These are phyloP conservation scores for Brachionus angularis DNA, from an alignment of 1,140 invertebrate species.

Conservation along the genomic window DNA sequence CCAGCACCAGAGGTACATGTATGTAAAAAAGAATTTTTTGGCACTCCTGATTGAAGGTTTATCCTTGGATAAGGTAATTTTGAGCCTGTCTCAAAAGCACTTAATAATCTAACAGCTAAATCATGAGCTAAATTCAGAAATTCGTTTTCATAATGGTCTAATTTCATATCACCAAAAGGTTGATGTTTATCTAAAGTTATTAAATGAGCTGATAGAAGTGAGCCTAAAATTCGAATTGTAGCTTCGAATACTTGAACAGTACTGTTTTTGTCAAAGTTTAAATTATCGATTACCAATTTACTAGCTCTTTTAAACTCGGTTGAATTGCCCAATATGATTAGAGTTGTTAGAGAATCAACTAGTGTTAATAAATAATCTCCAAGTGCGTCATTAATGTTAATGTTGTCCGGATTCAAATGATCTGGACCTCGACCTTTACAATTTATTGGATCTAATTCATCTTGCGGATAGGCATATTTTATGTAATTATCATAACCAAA, in stretches of 20 bases:
- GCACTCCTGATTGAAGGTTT: constrained; percentile 60
- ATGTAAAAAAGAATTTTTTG: constrained; percentile 60
- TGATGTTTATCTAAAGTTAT: constrained; percentile 64
- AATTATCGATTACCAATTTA: constrained; percentile 63
- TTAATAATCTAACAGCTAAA: constrained; percentile 62
- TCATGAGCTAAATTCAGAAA: constrained; percentile 65
- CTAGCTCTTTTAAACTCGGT: constrained; percentile 66
- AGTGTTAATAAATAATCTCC: constrained; percentile 65
- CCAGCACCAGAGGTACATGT: constrained; percentile 69
- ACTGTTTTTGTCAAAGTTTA: constrained; percentile 65
- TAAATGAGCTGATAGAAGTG: constrained; percentile 66
- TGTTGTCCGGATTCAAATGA: constrained; percentile 63
- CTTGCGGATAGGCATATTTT: constrained; percentile 63
- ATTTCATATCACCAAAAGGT: constrained; percentile 63
- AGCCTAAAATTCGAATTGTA: constrained; percentile 67
- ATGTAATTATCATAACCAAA: constrained; percentile 64
- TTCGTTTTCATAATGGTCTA: constrained; percentile 63
- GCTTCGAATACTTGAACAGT: constrained; percentile 70
- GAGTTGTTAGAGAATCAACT: constrained; percentile 62
- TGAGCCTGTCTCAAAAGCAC: constrained; percentile 62
- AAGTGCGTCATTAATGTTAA: constrained; percentile 69
- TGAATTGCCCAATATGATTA: constrained; percentile 62
- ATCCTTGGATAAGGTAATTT: constrained; percentile 66
- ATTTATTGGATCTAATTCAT: constrained; percentile 64
- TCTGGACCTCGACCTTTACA: constrained; percentile 64